Evolutionary conservation across 2,888 invertebrate genomes (phyloP).

Genomic region (Theodoxus fluviatilis): DNA sequence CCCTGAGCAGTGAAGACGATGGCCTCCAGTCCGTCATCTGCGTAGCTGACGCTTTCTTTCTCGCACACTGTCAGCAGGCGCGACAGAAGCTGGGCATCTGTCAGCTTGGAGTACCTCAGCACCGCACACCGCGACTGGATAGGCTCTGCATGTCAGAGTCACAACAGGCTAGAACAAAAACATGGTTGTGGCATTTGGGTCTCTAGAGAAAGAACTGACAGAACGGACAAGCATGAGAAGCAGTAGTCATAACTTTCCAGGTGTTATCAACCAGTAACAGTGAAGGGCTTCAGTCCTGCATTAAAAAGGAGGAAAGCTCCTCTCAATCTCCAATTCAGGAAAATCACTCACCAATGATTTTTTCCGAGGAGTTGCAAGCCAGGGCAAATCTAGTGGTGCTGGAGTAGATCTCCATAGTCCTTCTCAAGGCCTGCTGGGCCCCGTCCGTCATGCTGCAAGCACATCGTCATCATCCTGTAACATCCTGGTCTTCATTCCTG

Average conservation of each 20-base stretch:
- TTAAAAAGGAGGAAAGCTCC: too few relatives aligned
- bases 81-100: conserved; percentile 88
- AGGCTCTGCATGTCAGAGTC: conserved; percentile 74
- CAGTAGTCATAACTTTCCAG: too few relatives aligned
- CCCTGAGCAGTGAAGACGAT: conserved; percentile 98
- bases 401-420: conserved; percentile 98
- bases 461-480: background rate
- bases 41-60: conserved; percentile 78
- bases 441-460: conserved; percentile 93
- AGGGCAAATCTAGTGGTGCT: conserved; percentile 96
- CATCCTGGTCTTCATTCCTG: background rate
- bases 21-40: conserved; percentile 92
- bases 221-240: too few relatives aligned
- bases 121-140: conserved; percentile 99
- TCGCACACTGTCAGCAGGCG: conserved; percentile 80
- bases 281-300: too few relatives aligned
- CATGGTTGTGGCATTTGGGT: background rate
- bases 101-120: conserved; percentile 86
- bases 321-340: too few relatives aligned
- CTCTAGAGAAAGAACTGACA: background rate
- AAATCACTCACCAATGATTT: conserved; percentile 80
- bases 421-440: conserved; percentile 94
- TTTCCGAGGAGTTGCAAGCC: conserved; percentile 97
- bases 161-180: background rate
- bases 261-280: too few relatives aligned